phyloP scores from a whole-genome alignment of 2,888 invertebrate genomes.

The Metopia argyrocephala region DNA sequence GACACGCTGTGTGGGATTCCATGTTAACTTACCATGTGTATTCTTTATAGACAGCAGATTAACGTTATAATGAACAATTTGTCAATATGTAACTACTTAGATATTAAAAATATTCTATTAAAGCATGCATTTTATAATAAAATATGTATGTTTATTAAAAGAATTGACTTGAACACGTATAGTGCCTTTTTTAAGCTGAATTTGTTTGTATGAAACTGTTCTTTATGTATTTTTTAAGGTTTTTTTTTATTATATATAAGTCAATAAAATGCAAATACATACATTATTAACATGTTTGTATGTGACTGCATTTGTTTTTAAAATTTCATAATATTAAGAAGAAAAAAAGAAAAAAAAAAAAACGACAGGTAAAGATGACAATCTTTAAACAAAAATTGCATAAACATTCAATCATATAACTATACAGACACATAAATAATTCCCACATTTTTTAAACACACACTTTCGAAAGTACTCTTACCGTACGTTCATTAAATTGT shows the following conservation, averaged over 20 bases:
- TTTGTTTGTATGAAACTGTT: conserved; percentile 28
- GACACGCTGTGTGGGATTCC: conserved; percentile 29
- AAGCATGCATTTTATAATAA: no score
- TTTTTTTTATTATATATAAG: conserved; percentile 31
- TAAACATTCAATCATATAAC: background rate
- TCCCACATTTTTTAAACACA: background rate
- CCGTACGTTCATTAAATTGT: background rate
- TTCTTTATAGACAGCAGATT: background rate
- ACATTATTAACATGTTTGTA: no score
- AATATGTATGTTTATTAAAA: no score
- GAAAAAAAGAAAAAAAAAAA: no score
- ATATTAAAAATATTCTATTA: no score
- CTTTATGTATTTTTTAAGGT: conserved; percentile 20
- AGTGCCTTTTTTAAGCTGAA: no score
- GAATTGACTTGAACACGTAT: no score
- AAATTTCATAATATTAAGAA: background rate
- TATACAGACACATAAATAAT: background rate
- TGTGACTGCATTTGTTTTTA: conserved; percentile 25
- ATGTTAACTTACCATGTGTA: conserved; percentile 44
- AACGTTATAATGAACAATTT: background rate
- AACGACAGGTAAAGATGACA: background rate
- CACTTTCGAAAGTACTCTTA: background rate
- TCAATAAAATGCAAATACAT: conserved; percentile 44
- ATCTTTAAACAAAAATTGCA: background rate
- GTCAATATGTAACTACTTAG: no score